Conservation (phyloP, 2,888 invertebrate species). For the Eugnorisma glareosa region DNA sequence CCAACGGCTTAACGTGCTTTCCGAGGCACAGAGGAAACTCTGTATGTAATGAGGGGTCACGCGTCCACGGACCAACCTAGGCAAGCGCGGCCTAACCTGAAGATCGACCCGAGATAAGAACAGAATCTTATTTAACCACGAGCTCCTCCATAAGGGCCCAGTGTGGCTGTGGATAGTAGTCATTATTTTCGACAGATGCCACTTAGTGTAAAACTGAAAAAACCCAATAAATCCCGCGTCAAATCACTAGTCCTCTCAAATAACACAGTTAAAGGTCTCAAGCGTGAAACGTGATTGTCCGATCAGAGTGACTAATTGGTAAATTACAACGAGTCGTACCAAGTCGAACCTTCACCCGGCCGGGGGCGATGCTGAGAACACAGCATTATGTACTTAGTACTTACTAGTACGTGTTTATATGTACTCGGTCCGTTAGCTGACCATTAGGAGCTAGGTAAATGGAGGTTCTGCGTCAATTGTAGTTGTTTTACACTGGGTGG, state of each 20-base stretch:
- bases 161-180: no score
- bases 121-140: no score
- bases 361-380: conserved; percentile 50
- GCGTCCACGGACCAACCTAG: no score
- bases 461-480: conserved; percentile 22
- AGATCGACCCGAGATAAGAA: no score
- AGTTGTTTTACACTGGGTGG: conserved; percentile 10
- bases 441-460: conserved; percentile 33
- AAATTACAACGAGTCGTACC: conserved; percentile 71
- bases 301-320: conserved; percentile 79
- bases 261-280: conserved; percentile 69
- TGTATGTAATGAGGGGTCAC: no score
- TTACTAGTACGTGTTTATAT: conserved; percentile 45
- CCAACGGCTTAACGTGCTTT: no score
- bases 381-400: conserved; percentile 58
- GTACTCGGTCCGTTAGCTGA: conserved; percentile 39
- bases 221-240: conserved; percentile 21
- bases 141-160: not conserved
- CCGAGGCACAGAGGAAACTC: no score
- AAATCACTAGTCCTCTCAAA: conserved; percentile 42
- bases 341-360: conserved; percentile 59
- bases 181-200: not conserved
- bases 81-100: no score
- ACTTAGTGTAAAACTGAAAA: not conserved
- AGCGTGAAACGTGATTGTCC: conserved; percentile 75